Evolutionary conservation across 2,113 vertebrate genomes (phyloP).

Genomic region (Corvus hawaiiensis): DNA sequence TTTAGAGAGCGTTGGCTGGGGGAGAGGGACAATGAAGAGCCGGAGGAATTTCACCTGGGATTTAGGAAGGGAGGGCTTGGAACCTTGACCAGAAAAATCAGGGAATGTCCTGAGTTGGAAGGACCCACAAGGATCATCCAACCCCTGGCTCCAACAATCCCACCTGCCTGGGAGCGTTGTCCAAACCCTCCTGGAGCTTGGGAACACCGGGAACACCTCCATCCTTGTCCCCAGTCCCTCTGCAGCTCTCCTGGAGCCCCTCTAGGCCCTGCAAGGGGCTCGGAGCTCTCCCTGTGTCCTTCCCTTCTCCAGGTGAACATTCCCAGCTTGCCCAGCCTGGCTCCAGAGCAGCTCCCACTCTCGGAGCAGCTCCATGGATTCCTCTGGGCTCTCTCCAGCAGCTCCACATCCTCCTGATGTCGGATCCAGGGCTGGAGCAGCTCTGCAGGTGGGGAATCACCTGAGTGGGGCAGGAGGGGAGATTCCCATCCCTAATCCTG

Average conservation of each 20-base stretch:
- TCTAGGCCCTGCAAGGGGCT: rapidly evolving
- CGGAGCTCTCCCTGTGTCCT: rapidly evolving
- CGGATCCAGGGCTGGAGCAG: neutral
- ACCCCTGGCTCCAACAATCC: neutral
- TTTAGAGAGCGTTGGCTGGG: neutral
- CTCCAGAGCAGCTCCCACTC: neutral
- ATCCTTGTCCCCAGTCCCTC: neutral
- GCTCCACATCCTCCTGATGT: rapidly evolving
- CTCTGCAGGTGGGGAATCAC: neutral
- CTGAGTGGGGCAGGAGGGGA: neutral
- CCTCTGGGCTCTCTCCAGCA: rapidly evolving
- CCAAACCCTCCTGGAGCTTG: neutral
- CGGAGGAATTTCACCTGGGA: neutral
- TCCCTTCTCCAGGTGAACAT: neutral
- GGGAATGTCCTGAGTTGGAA: neutral
- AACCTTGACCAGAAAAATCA: neutral
- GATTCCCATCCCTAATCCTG: neutral
- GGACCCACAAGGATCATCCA: neutral
- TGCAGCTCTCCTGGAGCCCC: neutral
- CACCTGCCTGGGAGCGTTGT: neutral
- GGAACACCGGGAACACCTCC: neutral
- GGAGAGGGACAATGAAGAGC: neutral
- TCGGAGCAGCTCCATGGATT: neutral
- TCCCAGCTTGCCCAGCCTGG: neutral
- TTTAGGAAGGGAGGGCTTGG: neutral